phyloP scores from a whole-genome alignment of 53 echinoderm and acorn worm genomes.

The Echinarachnius parma region DNA sequence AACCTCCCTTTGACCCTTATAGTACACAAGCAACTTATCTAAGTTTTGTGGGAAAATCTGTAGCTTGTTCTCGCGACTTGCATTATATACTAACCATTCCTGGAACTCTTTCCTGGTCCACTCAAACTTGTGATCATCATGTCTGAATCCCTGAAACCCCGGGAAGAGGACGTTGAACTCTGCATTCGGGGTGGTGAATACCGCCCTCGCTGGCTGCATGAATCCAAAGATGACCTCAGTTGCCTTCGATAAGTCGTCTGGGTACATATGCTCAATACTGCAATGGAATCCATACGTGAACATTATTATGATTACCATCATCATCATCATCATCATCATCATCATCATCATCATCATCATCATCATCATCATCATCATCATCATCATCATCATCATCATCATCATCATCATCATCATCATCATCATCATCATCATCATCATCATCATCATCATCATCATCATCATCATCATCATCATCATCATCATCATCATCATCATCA shows the following conservation, averaged over 20 bases:
- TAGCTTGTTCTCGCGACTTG: too few relatives aligned
- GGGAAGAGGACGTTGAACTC: slow-evolving; percentile 94
- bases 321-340: slow-evolving; percentile 1
- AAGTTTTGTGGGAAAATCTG: too few relatives aligned
- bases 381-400: slow-evolving; percentile 1
- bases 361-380: slow-evolving; percentile 1
- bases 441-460: slow-evolving; percentile 1
- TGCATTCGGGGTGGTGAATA: slow-evolving; percentile 92
- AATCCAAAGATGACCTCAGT: slow-evolving; percentile 74
- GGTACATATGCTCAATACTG: slow-evolving; percentile 89
- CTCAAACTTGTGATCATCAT: slow-evolving; percentile 97
- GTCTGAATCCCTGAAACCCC: slow-evolving; percentile 60
- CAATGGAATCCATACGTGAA: too few relatives aligned
- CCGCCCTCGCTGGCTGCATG: slow-evolving; percentile 64
- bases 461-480: slow-evolving; percentile 5
- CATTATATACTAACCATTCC: slow-evolving; percentile 68
- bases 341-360: slow-evolving; percentile 1
- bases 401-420: neutral
- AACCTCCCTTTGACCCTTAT: too few relatives aligned
- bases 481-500: slow-evolving; percentile 3
- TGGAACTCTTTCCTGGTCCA: slow-evolving; percentile 92
- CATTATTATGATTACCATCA: too few relatives aligned
- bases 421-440: slow-evolving; percentile 6
- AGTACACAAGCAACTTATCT: too few relatives aligned
- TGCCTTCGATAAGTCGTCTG: slow-evolving; percentile 54